Base-by-base conservation (phyloP, 2,797 vertebrate genomes). In the Sebastes hubbsi region DNA sequence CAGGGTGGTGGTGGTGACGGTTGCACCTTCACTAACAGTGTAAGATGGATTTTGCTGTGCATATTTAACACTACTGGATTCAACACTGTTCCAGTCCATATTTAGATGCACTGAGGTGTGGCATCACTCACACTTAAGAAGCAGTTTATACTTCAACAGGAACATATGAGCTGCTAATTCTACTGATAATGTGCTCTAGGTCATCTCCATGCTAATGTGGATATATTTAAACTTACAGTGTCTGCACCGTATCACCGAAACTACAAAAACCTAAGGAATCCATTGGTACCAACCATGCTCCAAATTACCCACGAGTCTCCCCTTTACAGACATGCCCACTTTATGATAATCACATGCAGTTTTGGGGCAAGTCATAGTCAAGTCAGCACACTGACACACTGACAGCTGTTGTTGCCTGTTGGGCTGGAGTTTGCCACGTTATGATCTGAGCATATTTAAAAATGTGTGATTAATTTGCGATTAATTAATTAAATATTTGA, bases 61-160 rank as follows among this genome's bases (percentile, higher is more conserved):
- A 95, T 95, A 95, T 94, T 95, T 95, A 95, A 89, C 93, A 90
- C 92, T 80, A 68, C 88, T 88, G 87, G 81, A 88, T 88, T 92
- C 78, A 87, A 90, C 92, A 83, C 87, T 64, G 66, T 87, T 79
- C 84, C 70, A 54, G 84, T 36, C 86, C 89, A 82, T 84, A 92
- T 89, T 92, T 92, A 90, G 85, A 93, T 79, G 71, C 79, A 24
- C 67, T 55, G 32, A 83, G 79, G 82, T 80, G 83, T 72, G 71
- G 80, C 78, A 69, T 82, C 63, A 67, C 72, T 74, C 54, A 9
- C 66, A 55, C 52, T 69, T 52, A 69, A 60, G 38, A 72, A 24
- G 60, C 70, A 46, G 25, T 82, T 79, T 63, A 63, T 71, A 22
- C 69, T 77, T 73, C 13, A 65, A 63, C 59, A 55, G 78, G 78